A percentile compares a stretch with the other conserved stretches of the same genome.
These are phyloP conservation scores for Tringa solitaria DNA, from an alignment of 2,113 vertebrate genomes.

Conservation along the genomic window DNA sequence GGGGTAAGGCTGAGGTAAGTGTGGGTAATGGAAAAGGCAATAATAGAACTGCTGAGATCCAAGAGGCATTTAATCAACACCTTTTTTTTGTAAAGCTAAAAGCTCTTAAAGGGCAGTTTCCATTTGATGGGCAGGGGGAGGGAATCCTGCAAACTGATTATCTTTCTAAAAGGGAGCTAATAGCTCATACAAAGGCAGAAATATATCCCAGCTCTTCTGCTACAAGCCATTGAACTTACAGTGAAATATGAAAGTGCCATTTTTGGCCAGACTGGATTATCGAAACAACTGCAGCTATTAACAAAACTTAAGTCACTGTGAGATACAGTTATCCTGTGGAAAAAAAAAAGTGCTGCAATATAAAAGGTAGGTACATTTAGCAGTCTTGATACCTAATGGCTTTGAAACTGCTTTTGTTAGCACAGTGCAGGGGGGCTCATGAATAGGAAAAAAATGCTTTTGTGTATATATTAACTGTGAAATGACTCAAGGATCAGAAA, in stretches of 20 bases:
- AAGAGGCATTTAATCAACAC: neutral
- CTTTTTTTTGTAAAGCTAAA: neutral
- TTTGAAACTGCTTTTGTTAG: neutral
- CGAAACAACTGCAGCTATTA: conserved; percentile 11
- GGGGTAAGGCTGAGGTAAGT: neutral
- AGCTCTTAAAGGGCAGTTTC: neutral
- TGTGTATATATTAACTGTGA: neutral
- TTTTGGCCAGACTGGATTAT: conserved; percentile 18
- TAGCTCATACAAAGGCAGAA: neutral
- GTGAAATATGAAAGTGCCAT: conserved; percentile 27
- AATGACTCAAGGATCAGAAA: neutral
- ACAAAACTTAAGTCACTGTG: neutral
- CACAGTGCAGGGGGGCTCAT: neutral
- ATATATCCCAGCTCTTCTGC: neutral
- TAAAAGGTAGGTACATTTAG: neutral
- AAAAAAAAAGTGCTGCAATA: neutral
- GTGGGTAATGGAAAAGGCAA: neutral
- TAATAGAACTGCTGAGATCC: neutral
- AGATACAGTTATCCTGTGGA: neutral
- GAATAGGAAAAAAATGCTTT: neutral
- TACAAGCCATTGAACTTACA: neutral
- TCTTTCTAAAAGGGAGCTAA: neutral
- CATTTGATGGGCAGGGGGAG: neutral
- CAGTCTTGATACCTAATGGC: neutral
- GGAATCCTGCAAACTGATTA: neutral